Conservation (phyloP, 2,113 vertebrate species). For the Dicaeum eximium region DNA sequence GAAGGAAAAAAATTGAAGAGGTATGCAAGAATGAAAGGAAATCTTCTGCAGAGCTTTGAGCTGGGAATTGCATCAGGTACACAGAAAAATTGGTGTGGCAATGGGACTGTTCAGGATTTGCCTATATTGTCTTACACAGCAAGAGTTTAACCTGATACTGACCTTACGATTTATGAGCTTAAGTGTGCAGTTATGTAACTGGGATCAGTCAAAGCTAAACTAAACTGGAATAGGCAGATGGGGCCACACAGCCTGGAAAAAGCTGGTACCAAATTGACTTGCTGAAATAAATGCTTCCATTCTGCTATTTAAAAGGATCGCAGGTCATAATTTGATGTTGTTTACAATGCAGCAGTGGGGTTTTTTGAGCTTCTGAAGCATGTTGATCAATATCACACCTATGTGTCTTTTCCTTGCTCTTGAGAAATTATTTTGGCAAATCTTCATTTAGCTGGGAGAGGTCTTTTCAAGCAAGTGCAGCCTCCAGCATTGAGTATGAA, state of each 20-base stretch:
- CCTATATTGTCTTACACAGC: neutral
- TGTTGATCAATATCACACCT: neutral
- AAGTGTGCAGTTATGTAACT: slow-evolving; percentile 29
- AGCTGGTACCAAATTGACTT: slow-evolving; percentile 25
- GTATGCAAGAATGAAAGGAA: neutral
- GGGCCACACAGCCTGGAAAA: neutral
- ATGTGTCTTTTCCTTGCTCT: neutral
- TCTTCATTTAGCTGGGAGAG: neutral
- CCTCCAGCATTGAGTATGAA: neutral
- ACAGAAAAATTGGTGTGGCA: neutral
- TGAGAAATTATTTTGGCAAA: neutral
- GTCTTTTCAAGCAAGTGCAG: neutral
- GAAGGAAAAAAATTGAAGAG: neutral
- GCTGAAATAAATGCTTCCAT: neutral
- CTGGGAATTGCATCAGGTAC: neutral
- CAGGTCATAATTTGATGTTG: neutral
- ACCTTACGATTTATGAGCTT: slow-evolving; percentile 29
- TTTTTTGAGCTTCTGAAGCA: neutral
- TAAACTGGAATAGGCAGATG: slow-evolving; percentile 31
- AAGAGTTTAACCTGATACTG: slow-evolving; percentile 20
- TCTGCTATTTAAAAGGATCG: neutral
- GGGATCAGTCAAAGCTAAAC: slow-evolving; percentile 42
- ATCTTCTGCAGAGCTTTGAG: neutral
- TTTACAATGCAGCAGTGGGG: neutral
- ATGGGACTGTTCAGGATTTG: neutral